Evolutionary conservation across 2,113 vertebrate genomes (phyloP).

Genomic region (Cariama cristata): DNA sequence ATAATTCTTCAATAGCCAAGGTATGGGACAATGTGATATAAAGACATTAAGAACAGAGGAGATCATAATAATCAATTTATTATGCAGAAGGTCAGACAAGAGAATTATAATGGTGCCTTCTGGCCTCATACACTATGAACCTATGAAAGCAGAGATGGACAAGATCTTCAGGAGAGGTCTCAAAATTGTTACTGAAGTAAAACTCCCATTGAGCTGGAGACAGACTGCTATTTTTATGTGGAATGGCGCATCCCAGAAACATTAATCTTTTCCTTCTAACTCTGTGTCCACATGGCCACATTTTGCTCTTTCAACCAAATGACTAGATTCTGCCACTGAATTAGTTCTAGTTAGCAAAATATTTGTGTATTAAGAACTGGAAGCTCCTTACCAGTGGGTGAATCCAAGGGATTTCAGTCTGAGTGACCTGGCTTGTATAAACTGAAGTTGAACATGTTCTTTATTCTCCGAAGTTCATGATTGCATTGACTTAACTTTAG

Average conservation of each 20-base stretch:
- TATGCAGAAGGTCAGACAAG: neutral
- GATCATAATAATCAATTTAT: conserved; percentile 16
- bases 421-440: neutral
- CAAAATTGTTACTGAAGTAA: neutral
- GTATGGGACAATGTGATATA: conserved; percentile 5
- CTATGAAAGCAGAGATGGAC: neutral
- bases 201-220: neutral
- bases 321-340: neutral
- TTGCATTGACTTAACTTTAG: conserved; percentile 61
- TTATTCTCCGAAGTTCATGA: conserved; percentile 23
- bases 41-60: conserved; percentile 3
- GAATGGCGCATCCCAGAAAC: neutral
- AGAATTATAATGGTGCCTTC: neutral
- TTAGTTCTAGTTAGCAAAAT: neutral
- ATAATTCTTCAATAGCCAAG: conserved; percentile 57
- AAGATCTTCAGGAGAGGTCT: neutral
- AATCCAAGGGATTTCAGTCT: neutral
- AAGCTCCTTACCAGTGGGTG: neutral
- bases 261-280: neutral
- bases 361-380: neutral
- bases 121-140: neutral
- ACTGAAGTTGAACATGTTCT: neutral
- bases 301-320: neutral
- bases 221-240: neutral
- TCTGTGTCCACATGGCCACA: too few species aligned